Evolutionary conservation across 2,113 vertebrate genomes (phyloP), one percentile per base, ranked within the genome.

Genomic region (Dromiciops gliroides): DNA sequence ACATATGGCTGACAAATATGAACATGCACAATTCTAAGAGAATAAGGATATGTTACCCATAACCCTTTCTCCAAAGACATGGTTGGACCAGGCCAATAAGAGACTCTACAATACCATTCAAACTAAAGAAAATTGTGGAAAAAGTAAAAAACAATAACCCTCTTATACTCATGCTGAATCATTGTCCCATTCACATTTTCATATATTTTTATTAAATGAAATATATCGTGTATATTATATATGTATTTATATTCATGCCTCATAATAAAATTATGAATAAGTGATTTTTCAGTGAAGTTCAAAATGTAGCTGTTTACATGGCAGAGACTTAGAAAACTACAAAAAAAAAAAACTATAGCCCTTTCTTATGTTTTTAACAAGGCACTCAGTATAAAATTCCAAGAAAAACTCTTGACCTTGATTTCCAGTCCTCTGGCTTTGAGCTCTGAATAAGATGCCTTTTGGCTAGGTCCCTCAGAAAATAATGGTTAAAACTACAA

Each of bases 381-480:
- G 52, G 50, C n/a, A 67, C 48, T 16, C 51, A 51, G 75, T 94
- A 90, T 95, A 96, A 83, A 97, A 92, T 97, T 98, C 88, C 28
- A 96, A 51, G 89, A 95, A 89, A 95, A 96, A 95, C 4, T 95
- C 94, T n/a, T 92, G 91, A 95, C 2, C 16, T 96, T 96, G 60
- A 67, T 44, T 97, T 97, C 92, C 23, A 56, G 92, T 28, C 9
- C 0, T 88, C 47, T 94, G 37, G 52, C 22, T 94, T 50, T 60
- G 67, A 47, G 37, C 47, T 89, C 0, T 96, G 96, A 91, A n/a
- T 53, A 94, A 94, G 1, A 23, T 93, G n/a, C 48, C 7, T 83
- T 97, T 97, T 95, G 94, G 25, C 48, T 96, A 60, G 1, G 23
- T 60, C 5, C 89, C 51, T 31, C 50, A 67, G 25, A 93, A 95